A percentile compares a stretch with the other conserved stretches of the same genome.
Conservation (phyloP, 2,113 vertebrate species). For the Phalacrocorax brasilianus region DNA sequence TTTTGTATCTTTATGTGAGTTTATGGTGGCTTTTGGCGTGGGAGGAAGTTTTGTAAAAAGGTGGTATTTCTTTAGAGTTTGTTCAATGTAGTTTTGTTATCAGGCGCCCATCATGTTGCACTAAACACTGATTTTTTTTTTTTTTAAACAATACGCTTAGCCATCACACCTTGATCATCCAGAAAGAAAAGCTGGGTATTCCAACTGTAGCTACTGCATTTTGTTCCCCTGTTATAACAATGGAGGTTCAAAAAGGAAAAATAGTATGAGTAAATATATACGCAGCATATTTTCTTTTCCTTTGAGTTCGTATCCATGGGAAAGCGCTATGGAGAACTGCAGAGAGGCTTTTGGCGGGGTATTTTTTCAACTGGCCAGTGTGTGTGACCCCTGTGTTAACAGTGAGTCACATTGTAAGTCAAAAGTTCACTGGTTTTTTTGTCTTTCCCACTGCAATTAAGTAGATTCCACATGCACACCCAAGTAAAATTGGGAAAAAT, state of each 20-base stretch:
- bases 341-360: not conserved
- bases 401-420: conserved; percentile 18
- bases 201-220: not conserved
- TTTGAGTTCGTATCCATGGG: conserved; percentile 23
- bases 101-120: not conserved
- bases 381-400: conserved; percentile 20
- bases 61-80: not conserved
- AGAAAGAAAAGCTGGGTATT: not conserved
- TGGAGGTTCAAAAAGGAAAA: not conserved
- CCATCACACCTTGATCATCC: not conserved
- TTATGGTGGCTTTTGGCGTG: not conserved
- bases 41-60: not conserved
- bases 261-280: not conserved
- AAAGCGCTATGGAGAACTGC: conserved; percentile 9
- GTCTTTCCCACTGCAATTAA: conserved; percentile 22
- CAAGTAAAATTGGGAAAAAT: not conserved
- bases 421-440: not conserved
- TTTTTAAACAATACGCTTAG: not conserved
- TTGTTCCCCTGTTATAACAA: not conserved
- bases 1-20: not conserved
- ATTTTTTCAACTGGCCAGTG: conserved; percentile 31
- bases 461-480: not conserved
- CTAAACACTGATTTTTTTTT: not conserved
- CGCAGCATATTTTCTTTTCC: not conserved
- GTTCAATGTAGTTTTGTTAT: not conserved